These are phyloP conservation scores for Drosophila micromelanica DNA, from an alignment of 1,140 invertebrate genomes.

Conservation along the genomic window DNA sequence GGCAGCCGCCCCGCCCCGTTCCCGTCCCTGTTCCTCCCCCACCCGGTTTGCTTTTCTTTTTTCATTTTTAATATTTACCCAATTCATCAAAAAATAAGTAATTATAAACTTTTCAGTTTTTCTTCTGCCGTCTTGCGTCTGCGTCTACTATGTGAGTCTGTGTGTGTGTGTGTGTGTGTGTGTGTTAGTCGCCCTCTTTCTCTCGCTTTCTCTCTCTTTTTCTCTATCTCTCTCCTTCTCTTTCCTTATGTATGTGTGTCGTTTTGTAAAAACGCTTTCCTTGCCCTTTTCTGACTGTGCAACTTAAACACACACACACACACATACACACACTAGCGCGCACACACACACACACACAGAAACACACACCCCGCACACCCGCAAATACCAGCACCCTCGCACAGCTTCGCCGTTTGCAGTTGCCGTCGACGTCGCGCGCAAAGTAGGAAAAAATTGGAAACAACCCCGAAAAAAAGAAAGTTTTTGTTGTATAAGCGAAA, in stretches of 20 bases:
- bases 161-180: conserved; percentile 5
- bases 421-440: conserved; percentile 32
- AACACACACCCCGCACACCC: background rate
- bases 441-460: conserved; percentile 77
- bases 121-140: conserved; percentile 72
- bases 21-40: conserved; percentile 12
- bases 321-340: conserved; percentile 24
- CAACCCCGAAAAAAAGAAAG: conserved; percentile 83
- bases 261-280: conserved; percentile 77
- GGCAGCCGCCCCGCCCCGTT: background rate
- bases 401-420: conserved; percentile 19
- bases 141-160: conserved; percentile 49
- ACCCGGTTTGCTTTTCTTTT: conserved; percentile 25
- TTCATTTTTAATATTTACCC: conserved; percentile 82
- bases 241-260: conserved; percentile 51
- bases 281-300: conserved; percentile 67
- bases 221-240: conserved; percentile 13
- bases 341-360: conserved; percentile 47
- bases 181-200: conserved; percentile 4
- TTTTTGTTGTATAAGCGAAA: conserved; percentile 84
- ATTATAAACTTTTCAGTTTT: conserved; percentile 84
- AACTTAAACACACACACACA: conserved; percentile 51
- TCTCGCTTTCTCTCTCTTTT: conserved; percentile 7
- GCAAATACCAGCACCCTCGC: background rate
- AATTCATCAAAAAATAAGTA: conserved; percentile 84